phyloP scores from a whole-genome alignment of 2,797 vertebrate genomes.

The Esox lucius region DNA sequence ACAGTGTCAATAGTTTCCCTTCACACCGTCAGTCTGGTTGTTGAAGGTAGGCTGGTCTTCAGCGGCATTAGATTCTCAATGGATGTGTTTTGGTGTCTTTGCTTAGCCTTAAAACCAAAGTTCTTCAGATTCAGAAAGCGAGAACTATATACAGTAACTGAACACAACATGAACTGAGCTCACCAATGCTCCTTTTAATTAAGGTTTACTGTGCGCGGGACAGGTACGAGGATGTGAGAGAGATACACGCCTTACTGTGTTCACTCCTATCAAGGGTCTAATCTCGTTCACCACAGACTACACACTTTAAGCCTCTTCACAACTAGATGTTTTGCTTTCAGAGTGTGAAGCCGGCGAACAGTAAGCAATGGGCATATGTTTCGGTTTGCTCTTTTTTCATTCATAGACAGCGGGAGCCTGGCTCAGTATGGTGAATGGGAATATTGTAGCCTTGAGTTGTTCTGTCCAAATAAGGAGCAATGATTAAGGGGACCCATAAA shows the following conservation, averaged over 20 bases:
- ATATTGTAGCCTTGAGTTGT: not conserved
- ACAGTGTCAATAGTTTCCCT: not conserved
- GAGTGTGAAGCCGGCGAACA: not conserved
- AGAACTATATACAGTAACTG: conserved; percentile 45
- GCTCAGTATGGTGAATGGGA: not conserved
- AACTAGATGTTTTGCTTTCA: conserved; percentile 9
- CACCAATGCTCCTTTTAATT: conserved; percentile 67
- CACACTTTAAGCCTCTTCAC: not conserved
- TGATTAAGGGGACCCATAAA: not conserved
- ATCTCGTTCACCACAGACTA: not conserved
- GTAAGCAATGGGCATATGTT: not conserved
- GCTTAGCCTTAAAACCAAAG: conserved; percentile 25
- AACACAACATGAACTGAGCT: conserved; percentile 49
- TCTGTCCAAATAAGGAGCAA: not conserved
- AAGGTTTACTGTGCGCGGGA: conserved; percentile 52
- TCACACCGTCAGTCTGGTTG: not conserved
- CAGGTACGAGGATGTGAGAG: conserved; percentile 43
- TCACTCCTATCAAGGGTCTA: conserved; percentile 25
- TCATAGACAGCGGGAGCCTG: not conserved
- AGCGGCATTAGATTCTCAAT: not conserved
- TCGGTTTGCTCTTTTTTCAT: not conserved
- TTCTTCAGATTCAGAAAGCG: conserved; percentile 43
- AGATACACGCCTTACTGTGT: conserved; percentile 16
- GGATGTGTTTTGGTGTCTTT: not conserved
- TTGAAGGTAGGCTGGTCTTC: not conserved